A percentile compares a stretch with the other conserved stretches of the same genome.
phyloP scores from a whole-genome alignment of 2,797 vertebrate species.

The Acanthis flammea region DNA sequence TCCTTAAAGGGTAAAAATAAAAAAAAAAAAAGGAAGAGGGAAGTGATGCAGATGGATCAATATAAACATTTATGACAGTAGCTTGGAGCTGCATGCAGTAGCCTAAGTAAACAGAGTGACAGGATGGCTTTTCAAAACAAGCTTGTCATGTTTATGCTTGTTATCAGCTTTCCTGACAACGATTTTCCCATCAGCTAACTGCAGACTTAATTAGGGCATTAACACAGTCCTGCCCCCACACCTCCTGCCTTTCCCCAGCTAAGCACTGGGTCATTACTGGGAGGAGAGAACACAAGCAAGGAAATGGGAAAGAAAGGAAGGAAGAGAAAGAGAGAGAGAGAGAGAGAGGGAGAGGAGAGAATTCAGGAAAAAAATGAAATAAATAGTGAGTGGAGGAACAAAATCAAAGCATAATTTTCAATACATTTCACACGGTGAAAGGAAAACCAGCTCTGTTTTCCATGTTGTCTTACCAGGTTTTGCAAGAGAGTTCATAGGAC shows the following conservation, averaged over 20 bases:
- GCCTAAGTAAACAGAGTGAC: slow-evolving; percentile 60
- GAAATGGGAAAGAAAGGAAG: background rate
- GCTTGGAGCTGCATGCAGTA: slow-evolving; percentile 55
- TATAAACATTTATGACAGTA: slow-evolving; percentile 66
- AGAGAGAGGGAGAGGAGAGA: background rate
- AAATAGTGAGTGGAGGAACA: background rate
- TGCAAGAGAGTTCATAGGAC: background rate
- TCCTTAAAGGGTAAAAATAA: background rate
- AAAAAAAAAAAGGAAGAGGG: background rate
- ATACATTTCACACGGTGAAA: background rate
- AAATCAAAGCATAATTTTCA: background rate
- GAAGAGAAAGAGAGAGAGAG: background rate
- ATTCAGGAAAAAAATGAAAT: background rate
- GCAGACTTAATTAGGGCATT: slow-evolving; percentile 44
- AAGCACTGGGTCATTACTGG: background rate
- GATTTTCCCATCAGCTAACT: slow-evolving; percentile 60
- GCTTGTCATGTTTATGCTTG: slow-evolving; percentile 56
- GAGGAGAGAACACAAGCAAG: background rate
- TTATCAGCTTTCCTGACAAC: slow-evolving; percentile 70
- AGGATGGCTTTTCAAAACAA: slow-evolving; percentile 65
- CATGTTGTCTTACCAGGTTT: background rate
- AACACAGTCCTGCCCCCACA: background rate
- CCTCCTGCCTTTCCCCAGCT: background rate
- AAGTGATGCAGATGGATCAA: slow-evolving; percentile 37
- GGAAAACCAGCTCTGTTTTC: background rate